These are phyloP conservation scores for Mesorhabditis belari DNA, from an alignment of 2,888 invertebrate species.

Conservation along the genomic window DNA sequence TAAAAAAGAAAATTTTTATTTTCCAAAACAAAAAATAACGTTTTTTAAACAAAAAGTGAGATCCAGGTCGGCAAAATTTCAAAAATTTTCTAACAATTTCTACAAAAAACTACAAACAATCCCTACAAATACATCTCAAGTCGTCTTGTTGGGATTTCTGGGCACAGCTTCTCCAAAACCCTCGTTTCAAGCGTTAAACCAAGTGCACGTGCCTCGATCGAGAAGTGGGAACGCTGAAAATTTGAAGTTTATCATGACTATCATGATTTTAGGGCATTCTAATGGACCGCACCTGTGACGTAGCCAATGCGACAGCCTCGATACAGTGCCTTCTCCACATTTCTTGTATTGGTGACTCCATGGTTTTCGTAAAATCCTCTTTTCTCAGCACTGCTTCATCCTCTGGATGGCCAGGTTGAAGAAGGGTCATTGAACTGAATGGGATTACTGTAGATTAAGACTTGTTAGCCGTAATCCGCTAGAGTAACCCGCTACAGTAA, in stretches of 20 bases:
- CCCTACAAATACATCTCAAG: neutral
- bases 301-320: neutral
- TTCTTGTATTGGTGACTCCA: neutral
- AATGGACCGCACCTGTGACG: neutral
- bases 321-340: neutral
- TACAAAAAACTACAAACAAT: no score
- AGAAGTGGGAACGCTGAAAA: no score
- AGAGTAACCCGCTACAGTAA: no score
- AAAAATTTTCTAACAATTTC: no score
- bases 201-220: neutral
- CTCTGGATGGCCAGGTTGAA: neutral
- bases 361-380: neutral
- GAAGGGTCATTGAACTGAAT: neutral
- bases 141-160: neutral
- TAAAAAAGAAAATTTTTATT: no score
- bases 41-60: no score
- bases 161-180: neutral
- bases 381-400: neutral
- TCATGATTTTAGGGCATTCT: no score
- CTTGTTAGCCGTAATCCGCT: no score
- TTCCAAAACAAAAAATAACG: no score
- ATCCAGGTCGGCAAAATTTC: no score
- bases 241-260: no score
- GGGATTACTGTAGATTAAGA: no score
- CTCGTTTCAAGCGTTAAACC: neutral